Conservation (phyloP, 2,888 invertebrate species). For the Pecten maximus region DNA sequence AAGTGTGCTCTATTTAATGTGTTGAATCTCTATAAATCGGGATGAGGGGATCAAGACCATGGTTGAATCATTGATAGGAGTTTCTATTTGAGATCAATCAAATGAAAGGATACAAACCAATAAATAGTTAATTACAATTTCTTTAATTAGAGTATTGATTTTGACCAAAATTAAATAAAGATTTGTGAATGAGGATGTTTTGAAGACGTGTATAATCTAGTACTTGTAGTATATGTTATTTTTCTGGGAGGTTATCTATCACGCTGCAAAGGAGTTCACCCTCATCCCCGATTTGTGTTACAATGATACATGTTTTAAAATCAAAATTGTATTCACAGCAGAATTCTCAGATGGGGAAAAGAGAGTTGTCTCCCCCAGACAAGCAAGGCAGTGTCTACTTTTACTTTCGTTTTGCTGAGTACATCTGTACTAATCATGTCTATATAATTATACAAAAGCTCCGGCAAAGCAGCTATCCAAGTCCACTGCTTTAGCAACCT, state of each 20-base stretch:
- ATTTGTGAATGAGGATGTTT: background rate
- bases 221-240: background rate
- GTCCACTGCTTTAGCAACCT: conserved; percentile 94
- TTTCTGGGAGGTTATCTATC: background rate
- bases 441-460: conserved; percentile 80
- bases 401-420: conserved; percentile 37
- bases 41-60: background rate
- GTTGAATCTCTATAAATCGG: background rate
- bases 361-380: conserved; percentile 42
- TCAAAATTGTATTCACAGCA: conserved; percentile 39
- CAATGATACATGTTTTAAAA: conserved; percentile 16
- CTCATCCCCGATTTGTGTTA: background rate
- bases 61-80: background rate
- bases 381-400: conserved; percentile 47
- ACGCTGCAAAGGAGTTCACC: background rate
- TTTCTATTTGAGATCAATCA: background rate
- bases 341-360: conserved; percentile 11
- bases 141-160: background rate
- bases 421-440: conserved; percentile 66
- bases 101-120: background rate
- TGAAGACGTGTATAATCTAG: background rate
- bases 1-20: background rate
- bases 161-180: background rate
- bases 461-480: conserved; percentile 88
- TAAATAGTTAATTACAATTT: background rate